Evolutionary conservation across 2,888 invertebrate genomes (phyloP), one percentile per base, ranked within the genome.

Genomic region (Apamea monoglypha): DNA sequence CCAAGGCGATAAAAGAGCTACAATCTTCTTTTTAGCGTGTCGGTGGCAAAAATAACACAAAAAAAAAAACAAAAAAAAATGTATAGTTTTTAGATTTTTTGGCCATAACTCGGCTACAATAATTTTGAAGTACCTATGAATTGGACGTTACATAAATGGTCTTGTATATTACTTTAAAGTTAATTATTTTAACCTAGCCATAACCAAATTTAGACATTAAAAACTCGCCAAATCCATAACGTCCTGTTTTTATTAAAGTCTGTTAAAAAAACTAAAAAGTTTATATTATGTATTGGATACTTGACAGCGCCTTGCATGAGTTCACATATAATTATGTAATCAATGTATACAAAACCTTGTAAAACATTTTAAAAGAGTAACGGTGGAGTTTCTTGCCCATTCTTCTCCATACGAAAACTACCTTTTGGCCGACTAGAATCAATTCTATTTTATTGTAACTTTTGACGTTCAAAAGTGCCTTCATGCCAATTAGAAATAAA

Each of bases 211-310:
- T 61, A 32, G 61, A 32, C 16, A 2, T 18, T 29, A 63, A 29
- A 63, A 2, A 29, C 29, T 63, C 2, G 7, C 8, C 61, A 4
- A n/a, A n/a, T n/a, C 12, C 25, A 61, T 16, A 61, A 16, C 61
- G 4, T 59, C 29, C 2, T 61, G 6, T 2, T 61, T 61, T 61
- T 32, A 14, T 29, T 18, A 8, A 18, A 63, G 7, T 18, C 7
- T 0, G 8, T 18, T 0, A 0, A 25, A 25, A 50, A 36, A n/a
- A n/a, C 12, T 16, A 16, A n/a, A 12, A n/a, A n/a, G n/a, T n/a
- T n/a, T n/a, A n/a, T n/a, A n/a, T n/a, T n/a, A n/a, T n/a, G n/a
- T n/a, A n/a, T n/a, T n/a, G n/a, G n/a, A n/a, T n/a, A n/a, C n/a
- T n/a, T n/a, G n/a, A n/a, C n/a, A n/a, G n/a, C n/a, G n/a, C n/a